phyloP scores from a whole-genome alignment of 2,888 invertebrate species.

The Tetheella fluctuosa region DNA sequence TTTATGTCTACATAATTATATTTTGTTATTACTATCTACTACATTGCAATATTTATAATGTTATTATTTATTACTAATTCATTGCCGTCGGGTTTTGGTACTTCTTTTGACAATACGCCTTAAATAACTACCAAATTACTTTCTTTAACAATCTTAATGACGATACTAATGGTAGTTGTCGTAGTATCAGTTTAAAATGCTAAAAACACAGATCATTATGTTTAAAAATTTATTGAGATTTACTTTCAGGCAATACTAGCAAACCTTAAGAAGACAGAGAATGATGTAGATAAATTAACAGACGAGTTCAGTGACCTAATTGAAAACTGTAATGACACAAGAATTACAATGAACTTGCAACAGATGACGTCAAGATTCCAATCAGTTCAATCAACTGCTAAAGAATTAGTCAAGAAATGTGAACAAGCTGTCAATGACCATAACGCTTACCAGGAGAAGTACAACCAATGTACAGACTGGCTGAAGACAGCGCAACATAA shows the following conservation, averaged over 20 bases:
- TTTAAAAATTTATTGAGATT: constrained; percentile 17
- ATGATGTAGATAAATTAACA: constrained; percentile 93
- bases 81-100: constrained; percentile 52
- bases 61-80: constrained; percentile 51
- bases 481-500: constrained; percentile 89
- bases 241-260: constrained; percentile 88
- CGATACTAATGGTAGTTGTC: constrained; percentile 75
- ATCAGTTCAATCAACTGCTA: constrained; percentile 93
- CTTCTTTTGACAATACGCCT: constrained; percentile 42
- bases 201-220: constrained; percentile 10
- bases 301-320: constrained; percentile 94
- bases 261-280: constrained; percentile 92
- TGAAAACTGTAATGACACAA: constrained; percentile 93
- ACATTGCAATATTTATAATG: constrained; percentile 18
- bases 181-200: constrained; percentile 69
- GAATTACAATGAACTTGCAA: constrained; percentile 94
- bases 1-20: constrained; percentile 20
- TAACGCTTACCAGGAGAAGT: constrained; percentile 90
- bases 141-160: constrained; percentile 38
- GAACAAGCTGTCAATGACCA: constrained; percentile 94
- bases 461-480: constrained; percentile 93
- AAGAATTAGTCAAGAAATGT: constrained; percentile 95
- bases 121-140: constrained; percentile 25
- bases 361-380: constrained; percentile 96
- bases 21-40: constrained; percentile 44